Percentiles rank a stretch among this genome's conserved stretches.
Evolutionary conservation across 1,140 invertebrate species (phyloP).

Genomic region (Latrodectus geometricus): DNA sequence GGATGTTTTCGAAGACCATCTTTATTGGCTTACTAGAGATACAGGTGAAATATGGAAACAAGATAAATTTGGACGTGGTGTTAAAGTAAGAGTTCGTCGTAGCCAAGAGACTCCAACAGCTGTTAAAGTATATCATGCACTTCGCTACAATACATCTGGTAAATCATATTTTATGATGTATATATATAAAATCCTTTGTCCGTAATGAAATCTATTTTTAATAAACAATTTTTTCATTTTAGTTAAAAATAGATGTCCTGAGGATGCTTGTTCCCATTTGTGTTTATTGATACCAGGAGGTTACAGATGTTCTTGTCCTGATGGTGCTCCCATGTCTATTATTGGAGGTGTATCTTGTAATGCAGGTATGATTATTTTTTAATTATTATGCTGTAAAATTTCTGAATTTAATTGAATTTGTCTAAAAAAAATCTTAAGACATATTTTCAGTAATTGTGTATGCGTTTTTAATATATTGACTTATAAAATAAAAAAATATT

Average conservation of each 20-base stretch:
- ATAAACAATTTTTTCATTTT: conserved; percentile 36
- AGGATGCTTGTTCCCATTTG: conserved; percentile 85
- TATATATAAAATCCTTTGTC: background rate
- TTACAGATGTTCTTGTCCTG: conserved; percentile 89
- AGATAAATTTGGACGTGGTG: conserved; percentile 95
- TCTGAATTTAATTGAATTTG: too few relatives aligned
- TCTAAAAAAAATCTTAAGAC: too few relatives aligned
- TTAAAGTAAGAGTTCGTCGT: conserved; percentile 84
- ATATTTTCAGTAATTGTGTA: too few relatives aligned
- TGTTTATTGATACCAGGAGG: conserved; percentile 90
- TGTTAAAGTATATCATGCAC: conserved; percentile 79
- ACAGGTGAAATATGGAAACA: conserved; percentile 86
- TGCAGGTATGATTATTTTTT: conserved; percentile 72
- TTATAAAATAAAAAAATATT: too few relatives aligned
- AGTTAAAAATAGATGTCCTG: conserved; percentile 79
- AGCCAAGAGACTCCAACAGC: conserved; percentile 82
- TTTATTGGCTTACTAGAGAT: conserved; percentile 90
- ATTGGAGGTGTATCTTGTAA: conserved; percentile 76
- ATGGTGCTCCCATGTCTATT: conserved; percentile 68
- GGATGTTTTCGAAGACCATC: conserved; percentile 89
- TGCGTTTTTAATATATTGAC: too few relatives aligned
- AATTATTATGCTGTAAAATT: too few relatives aligned
- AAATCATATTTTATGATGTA: conserved; percentile 40
- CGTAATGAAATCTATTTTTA: conserved; percentile 8
- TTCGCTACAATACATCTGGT: conserved; percentile 81